Evolutionary conservation across 2,797 vertebrate species (phyloP), one percentile per base, ranked within the genome.

Genomic region (Sebastes wilsoni): DNA sequence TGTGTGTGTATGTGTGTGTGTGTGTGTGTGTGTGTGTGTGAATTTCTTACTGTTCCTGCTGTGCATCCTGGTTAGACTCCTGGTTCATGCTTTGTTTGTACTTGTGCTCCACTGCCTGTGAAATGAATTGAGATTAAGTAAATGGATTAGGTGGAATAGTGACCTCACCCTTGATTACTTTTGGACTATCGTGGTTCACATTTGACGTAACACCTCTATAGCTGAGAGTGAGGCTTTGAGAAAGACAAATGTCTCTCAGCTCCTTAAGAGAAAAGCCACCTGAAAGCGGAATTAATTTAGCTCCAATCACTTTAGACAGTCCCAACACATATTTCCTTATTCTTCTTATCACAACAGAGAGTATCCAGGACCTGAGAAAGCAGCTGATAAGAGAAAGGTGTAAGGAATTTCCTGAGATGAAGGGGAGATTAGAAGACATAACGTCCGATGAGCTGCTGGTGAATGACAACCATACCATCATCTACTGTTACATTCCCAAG

Each of bases 401-500:
- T 10, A 10, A 25, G 1, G 2, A 38, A 38, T 38, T 38, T 38
- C 36, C 36, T 38, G 12, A 14, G 36, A 38, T 38, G 27, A 0
- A n/a, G n/a, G n/a, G 36, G 36, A 38, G 36, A 13, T 38, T 13
- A 38, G 36, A 38, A 38, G 36, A 38, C 36, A 12, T 38, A 11
- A 13, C 1, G 25, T 30, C 75, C 6, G n/a, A 46, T 23, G 22
- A 97, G 69, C 92, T 98, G 79, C 96, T 98, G 0, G 97, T 98
- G 89, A 97, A 98, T 0, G 97, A 99, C 88, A 94, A 96, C 1
- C 96, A 97, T 0, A 96, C 96, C 0, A 74, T 97, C 89, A 97
- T 99, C 92, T 99, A 98, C 94, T 99, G 98, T 89, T 98, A 97
- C 0, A 96, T 99, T 78, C 98, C 98, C 75, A 98, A 98, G 93